phyloP scores from a whole-genome alignment of 2,797 vertebrate genomes.

The Pantherophis vulpinus region DNA sequence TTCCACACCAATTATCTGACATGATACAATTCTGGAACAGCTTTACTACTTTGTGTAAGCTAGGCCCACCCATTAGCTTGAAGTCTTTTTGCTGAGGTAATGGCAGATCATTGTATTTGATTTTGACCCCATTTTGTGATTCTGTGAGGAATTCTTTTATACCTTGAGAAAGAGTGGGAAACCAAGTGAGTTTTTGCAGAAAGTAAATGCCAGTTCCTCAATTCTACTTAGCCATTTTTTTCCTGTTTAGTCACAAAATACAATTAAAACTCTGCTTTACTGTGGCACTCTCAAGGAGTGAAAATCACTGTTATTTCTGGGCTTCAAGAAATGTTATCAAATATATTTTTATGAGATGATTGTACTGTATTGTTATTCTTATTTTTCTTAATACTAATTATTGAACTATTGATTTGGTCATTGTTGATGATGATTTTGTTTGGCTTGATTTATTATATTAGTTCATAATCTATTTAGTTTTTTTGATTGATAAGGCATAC shows the following conservation, averaged over 20 bases:
- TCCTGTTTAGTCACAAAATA: not conserved
- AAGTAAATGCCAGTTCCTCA: not conserved
- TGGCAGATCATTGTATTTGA: not conserved
- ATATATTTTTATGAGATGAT: not conserved
- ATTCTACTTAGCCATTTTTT: not conserved
- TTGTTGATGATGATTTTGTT: not conserved
- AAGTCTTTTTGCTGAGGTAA: not conserved
- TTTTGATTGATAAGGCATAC: not conserved
- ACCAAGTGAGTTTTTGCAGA: not conserved
- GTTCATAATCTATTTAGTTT: not conserved
- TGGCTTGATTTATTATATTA: not conserved
- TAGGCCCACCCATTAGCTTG: not conserved
- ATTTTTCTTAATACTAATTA: not conserved
- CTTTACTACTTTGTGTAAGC: not conserved
- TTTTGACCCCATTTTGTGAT: not conserved
- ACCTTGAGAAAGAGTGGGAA: not conserved
- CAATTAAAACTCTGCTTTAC: not conserved
- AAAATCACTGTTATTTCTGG: not conserved
- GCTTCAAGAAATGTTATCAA: not conserved
- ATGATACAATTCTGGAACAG: not conserved
- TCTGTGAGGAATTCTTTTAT: not conserved
- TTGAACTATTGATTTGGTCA: not conserved
- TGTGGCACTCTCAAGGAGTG: not conserved
- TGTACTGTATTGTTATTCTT: not conserved
- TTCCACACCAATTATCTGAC: not conserved